phyloP scores from a whole-genome alignment of 2,113 vertebrate species.

The Scalopus aquaticus region DNA sequence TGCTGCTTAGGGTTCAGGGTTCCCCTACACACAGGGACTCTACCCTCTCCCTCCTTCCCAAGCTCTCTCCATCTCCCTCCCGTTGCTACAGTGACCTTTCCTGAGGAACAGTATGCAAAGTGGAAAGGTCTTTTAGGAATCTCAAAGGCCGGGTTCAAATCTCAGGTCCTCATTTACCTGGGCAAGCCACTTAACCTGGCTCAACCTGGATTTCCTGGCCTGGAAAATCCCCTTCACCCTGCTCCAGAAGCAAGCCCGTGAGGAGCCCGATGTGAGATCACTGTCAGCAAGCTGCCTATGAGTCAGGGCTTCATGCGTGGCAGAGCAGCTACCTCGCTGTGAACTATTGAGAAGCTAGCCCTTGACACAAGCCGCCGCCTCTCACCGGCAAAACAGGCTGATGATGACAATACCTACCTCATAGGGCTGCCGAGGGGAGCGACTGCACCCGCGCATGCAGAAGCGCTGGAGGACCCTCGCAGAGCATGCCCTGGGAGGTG shows the following conservation, averaged over 20 bases:
- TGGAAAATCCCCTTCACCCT: slow-evolving; percentile 54
- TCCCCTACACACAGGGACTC: neutral
- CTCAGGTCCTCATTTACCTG: neutral
- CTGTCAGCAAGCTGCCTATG: slow-evolving; percentile 60
- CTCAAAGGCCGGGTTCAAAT: slow-evolving; percentile 33
- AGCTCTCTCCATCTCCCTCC: neutral
- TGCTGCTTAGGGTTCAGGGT: neutral
- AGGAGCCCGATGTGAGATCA: neutral
- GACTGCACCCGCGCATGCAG: neutral
- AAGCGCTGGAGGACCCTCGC: neutral
- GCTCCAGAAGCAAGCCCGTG: neutral
- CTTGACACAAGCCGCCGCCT: slow-evolving; percentile 48
- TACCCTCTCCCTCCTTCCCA: neutral
- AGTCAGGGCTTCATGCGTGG: slow-evolving; percentile 45
- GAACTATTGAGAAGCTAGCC: slow-evolving; percentile 59
- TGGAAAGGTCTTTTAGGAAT: accelerated
- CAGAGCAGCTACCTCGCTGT: slow-evolving; percentile 45
- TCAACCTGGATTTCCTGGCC: neutral
- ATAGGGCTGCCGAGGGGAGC: neutral
- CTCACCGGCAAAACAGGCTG: slow-evolving; percentile 19
- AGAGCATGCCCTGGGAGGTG: neutral
- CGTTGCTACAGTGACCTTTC: neutral
- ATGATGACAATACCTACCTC: slow-evolving; percentile 17
- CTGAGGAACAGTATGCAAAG: neutral
- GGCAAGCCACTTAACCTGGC: slow-evolving; percentile 53